A percentile compares a stretch with the other conserved stretches of the same genome.
Conservation (phyloP, 2,797 vertebrate species). For the Sciaenops ocellatus region DNA sequence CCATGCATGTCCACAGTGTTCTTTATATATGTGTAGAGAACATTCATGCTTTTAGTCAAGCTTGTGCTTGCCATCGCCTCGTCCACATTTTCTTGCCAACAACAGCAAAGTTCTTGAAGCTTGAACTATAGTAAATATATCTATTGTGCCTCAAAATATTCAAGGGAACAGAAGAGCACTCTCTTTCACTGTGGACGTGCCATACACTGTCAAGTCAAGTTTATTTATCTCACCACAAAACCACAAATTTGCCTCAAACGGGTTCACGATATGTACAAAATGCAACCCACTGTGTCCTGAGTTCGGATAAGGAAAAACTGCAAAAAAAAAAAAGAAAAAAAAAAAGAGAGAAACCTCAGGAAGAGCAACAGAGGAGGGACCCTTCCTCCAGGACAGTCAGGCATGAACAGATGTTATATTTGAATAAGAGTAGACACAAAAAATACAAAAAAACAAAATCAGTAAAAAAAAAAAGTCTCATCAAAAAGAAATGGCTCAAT, state of each 20-base stretch:
- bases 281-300: not conserved
- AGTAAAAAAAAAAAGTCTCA: not conserved
- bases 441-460: not conserved
- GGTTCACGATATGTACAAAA: not conserved
- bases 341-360: not conserved
- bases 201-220: not conserved
- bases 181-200: not conserved
- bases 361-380: not conserved
- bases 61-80: not conserved
- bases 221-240: not conserved
- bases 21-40: slow-evolving; percentile 3
- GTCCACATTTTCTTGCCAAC: not conserved
- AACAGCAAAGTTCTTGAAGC: slow-evolving; percentile 4
- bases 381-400: not conserved
- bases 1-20: not conserved
- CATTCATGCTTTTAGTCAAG: not conserved
- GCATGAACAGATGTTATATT: not conserved
- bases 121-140: not conserved
- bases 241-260: not conserved
- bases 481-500: not conserved
- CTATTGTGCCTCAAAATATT: not conserved
- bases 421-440: not conserved
- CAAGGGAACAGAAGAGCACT: not conserved
- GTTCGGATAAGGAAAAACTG: not conserved
- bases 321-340: not conserved